Percentiles rank a stretch among this genome's conserved stretches.
phyloP scores from a whole-genome alignment of 2,888 invertebrate species.

The Tipula confusa region DNA sequence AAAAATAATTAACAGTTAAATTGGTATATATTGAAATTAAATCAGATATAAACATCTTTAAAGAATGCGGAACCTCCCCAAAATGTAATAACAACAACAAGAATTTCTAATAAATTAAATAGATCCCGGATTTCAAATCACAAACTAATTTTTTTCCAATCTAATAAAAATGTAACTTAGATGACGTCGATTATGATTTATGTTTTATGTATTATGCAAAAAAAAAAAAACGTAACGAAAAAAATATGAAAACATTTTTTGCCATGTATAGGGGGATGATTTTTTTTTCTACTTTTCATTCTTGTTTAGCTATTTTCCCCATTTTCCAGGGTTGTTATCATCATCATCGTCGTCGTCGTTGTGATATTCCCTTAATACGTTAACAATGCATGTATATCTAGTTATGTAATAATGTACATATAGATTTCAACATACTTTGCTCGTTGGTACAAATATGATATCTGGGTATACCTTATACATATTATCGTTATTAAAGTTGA shows the following conservation, averaged over 20 bases:
- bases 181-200: constrained; percentile 30
- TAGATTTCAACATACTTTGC: not conserved
- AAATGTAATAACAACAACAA: not conserved
- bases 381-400: not conserved
- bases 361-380: constrained; percentile 20
- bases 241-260: not conserved
- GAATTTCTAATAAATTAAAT: constrained; percentile 25
- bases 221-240: not conserved
- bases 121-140: constrained; percentile 20
- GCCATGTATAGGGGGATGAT: not conserved
- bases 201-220: constrained; percentile 30
- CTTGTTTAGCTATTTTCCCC: constrained; percentile 3
- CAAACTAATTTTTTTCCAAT: constrained; percentile 28
- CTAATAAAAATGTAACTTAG: constrained; percentile 28
- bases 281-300: constrained; percentile 5
- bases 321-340: constrained; percentile 9
- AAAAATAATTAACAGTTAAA: too few relatives aligned
- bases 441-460: not conserved
- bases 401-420: constrained; percentile 7
- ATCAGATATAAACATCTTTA: not conserved
- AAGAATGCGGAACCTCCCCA: not conserved
- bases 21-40: too few relatives aligned
- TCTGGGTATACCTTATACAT: not conserved
- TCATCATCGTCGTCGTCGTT: not conserved
- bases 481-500: constrained; percentile 12